Evolutionary conservation across 2,113 vertebrate genomes (phyloP), one percentile per base, ranked within the genome.

Genomic region (Natator depressus): DNA sequence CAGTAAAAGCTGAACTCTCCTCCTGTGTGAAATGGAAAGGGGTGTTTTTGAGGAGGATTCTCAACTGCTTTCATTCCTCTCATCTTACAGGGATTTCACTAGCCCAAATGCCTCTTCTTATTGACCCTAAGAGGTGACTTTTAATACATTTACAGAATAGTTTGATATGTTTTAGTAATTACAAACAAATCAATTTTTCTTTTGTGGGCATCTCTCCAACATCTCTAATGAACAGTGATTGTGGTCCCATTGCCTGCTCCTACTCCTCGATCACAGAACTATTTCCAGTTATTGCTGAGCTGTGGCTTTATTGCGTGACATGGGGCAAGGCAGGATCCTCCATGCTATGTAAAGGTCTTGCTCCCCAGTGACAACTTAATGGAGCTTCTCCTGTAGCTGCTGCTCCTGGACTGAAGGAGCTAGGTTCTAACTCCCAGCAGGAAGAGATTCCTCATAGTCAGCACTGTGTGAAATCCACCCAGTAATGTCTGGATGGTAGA

Each of bases 381-480:
- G 82, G 54, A 91, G 89, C 89, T 87, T 97, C 95, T 96, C 93
- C 89, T 88, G 89, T 89, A 91, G 91, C 92, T 92, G 95, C 91
- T 95, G 91, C 92, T 96, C 94, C 92, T 88, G 47, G 93, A 88
- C 87, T 95, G 95, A 95, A 95, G 94, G 95, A 87, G 95, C 89
- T 95, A 75, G 84, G 75, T 89, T 96, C 90, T 94, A 94, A 96
- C 95, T 93, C 96, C 89, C 96, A 95, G 95, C 96, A 97, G 96
- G 96, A 97, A 96, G 90, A 96, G 85, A 92, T 85, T 96, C 96
- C 97, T 96, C 96, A 83, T 93, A 94, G 90, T 95, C 95, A 96
- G 92, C 95, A 93, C 95, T 27, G 93, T 94, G 96, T 92, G 94
- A 97, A 96, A 95, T 91, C 93, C 96, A 93, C 92, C 94, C 90